phyloP scores from a whole-genome alignment of 64 coral and sea anemone genomes.

The Montipora foliosa region DNA sequence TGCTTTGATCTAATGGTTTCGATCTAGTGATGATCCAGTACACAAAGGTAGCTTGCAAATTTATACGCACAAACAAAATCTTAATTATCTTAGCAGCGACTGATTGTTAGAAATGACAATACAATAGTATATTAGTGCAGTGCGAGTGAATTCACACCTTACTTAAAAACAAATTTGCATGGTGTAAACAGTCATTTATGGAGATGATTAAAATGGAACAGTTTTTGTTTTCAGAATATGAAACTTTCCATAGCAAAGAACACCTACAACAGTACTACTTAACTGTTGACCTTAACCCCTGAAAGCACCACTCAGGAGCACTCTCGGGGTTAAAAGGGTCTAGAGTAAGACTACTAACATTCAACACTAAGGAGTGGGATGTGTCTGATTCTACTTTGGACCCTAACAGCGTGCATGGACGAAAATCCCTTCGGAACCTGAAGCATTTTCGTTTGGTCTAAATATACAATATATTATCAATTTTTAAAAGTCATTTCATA shows the following conservation, averaged over 20 bases:
- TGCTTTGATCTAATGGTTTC: background rate
- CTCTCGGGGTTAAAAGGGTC: too few relatives aligned
- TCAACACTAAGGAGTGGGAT: too few relatives aligned
- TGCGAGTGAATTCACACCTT: background rate
- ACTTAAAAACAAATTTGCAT: background rate
- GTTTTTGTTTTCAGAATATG: background rate
- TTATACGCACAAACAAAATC: background rate
- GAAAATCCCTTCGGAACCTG: background rate
- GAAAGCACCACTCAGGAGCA: background rate
- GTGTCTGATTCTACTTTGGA: background rate
- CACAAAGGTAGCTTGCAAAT: background rate
- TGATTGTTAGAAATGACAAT: background rate
- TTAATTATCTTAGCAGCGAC: too few relatives aligned
- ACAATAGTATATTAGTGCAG: background rate
- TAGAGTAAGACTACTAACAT: background rate
- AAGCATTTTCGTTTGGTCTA: background rate
- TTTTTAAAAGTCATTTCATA: constrained; percentile 36
- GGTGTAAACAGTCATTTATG: constrained; percentile 2
- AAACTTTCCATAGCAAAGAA: too few relatives aligned
- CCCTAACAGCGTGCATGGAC: background rate
- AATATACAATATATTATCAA: background rate
- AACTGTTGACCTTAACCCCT: background rate
- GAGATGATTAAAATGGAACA: background rate
- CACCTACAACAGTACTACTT: too few relatives aligned
- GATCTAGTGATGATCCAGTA: background rate